Base-by-base conservation (phyloP, 2,113 vertebrate genomes). In the Merops nubicus region DNA sequence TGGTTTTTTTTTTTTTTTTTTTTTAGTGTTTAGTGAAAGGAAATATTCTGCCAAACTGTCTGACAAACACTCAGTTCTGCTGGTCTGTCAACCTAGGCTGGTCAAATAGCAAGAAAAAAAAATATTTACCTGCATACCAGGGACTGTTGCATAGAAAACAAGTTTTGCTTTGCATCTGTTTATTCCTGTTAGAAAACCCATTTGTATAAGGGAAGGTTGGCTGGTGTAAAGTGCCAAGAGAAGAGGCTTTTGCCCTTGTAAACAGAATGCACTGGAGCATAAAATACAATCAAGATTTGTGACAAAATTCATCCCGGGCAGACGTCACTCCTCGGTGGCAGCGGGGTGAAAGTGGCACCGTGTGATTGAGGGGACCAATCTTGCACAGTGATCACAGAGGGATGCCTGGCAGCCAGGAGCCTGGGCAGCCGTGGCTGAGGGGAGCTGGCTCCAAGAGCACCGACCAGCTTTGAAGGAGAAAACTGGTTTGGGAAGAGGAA, bases 211-310 rank as follows among this genome's bases (percentile, higher is more conserved):
- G 68, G 64, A 83, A 83, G 67, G 51, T 25, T 90, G 92, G 42
- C 82, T 84, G 76, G 34, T 70, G 43, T 56, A 74, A 83, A 88
- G 31, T 33, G 68, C 83, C 85, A 88, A 51, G 82, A 93, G 84
- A 82, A 87, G 47, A 42, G 45, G 85, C 2, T 45, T 93, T 63
- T 96, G 79, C 79, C 90, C 92, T 94, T 94, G 82, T 84, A 93
- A 90, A 95, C 79, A 77, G 79, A 91, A 80, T 1, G 59, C 85
- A 43, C 63, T 73, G 87, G 59, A 96, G 85, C 93, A 73, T 65
- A 82, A 94, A 96, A 94, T 64, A n/a, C 82, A 95, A 88, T 92
- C 82, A 47, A 80, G 78, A 70, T 51, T 88, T 69, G 88, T 90
- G 93, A 91, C 89, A 88, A 92, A 90, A 95, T 51, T 38, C 88